Evolutionary conservation across 2,888 invertebrate genomes (phyloP), one percentile per base, ranked within the genome.

Genomic region (Rotaria magnacalcarata): DNA sequence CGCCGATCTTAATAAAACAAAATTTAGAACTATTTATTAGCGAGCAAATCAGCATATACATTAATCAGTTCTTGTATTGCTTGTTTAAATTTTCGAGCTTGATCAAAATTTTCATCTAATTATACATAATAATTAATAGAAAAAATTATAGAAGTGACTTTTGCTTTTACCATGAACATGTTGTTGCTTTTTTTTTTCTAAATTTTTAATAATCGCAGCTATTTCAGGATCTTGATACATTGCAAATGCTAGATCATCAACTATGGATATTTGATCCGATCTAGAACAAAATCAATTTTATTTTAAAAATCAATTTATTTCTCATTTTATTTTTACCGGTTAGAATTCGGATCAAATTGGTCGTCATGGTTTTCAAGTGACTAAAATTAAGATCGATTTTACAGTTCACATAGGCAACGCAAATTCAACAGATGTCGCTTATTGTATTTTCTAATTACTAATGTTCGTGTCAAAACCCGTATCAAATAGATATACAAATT

Each of bases 191-290:
- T 95, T 96, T 85, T 93, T 92, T 90, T 97, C 96, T 93, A 97
- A 93, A 89, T 94, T 94, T 87, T 95, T 92, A 84, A 96, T 94
- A 87, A 96, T 93, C 88, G 94, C 94, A 0, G 96, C 95, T 54
- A 96, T 94, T 89, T 96, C 96, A 34, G 94, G 94, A 91, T 97
- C 96, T 86, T 96, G 96, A 89, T 96, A 97, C 96, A 97, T 97
- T 88, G 96, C 96, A 91, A 96, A 96, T 0, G 96, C 94, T 86
- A 97, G 93, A 91, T 97, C 96, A 90, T 97, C 96, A 90, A 96
- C 95, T 0, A 96, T 95, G 0, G 96, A 96, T 88, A 94, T 91
- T 88, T 90, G 91, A 86, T 91, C 91, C 24, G 90, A 89, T 87
- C 91, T 80, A 34, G 34, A 34, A 34, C 34, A 34, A 34, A 34